phyloP scores from a whole-genome alignment of 2,113 vertebrate genomes.

The Panthera uncia region DNA sequence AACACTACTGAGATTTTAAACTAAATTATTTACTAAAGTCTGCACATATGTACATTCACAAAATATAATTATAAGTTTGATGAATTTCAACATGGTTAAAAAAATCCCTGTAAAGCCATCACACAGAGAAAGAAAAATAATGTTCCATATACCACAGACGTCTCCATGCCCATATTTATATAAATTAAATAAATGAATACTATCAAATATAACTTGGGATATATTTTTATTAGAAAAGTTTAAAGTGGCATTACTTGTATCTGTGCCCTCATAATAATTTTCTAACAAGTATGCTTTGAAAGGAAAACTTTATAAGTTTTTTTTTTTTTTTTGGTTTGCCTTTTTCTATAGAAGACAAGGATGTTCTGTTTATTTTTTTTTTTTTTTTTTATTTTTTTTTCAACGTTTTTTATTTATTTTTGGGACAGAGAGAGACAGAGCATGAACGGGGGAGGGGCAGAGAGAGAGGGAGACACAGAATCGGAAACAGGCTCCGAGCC shows the following conservation, averaged over 20 bases:
- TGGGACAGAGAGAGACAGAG: too few relatives aligned
- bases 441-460: too few relatives aligned
- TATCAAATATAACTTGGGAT: neutral
- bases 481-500: too few relatives aligned
- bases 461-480: too few relatives aligned
- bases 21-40: neutral
- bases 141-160: neutral
- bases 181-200: neutral
- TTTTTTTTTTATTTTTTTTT: too few relatives aligned
- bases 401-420: too few relatives aligned
- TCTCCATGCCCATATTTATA: neutral
- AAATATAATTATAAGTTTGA: neutral
- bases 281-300: neutral
- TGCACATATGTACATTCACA: neutral
- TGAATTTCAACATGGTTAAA: neutral
- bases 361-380: neutral
- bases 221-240: neutral
- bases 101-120: neutral
- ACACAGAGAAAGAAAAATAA: neutral
- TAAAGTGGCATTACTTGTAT: neutral
- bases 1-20: neutral
- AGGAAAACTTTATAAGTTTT: neutral
- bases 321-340: neutral
- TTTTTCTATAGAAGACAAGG: neutral
- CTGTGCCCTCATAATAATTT: neutral